Percentiles rank a stretch among this genome's conserved stretches.
These are phyloP conservation scores for Apaloderma vittatum DNA, from an alignment of 2,113 vertebrate species.

Conservation along the genomic window DNA sequence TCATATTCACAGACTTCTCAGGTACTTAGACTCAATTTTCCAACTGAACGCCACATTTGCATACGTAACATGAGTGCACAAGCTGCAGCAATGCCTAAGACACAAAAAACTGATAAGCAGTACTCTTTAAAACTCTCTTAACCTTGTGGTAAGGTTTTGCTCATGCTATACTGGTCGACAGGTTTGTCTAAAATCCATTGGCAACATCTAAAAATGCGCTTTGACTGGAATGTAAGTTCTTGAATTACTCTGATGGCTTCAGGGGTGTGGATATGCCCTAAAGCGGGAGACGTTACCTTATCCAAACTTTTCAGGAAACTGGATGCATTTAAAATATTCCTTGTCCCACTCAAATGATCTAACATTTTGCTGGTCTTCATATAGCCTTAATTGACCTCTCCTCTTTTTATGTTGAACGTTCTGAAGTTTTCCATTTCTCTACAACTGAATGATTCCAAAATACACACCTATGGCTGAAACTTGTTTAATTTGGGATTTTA, in stretches of 20 bases:
- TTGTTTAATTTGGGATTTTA: slow-evolving; percentile 70
- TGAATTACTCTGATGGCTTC: background rate
- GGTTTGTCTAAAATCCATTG: background rate
- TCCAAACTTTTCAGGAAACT: slow-evolving; percentile 1
- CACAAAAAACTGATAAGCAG: background rate
- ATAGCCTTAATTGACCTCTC: background rate
- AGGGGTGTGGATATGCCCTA: background rate
- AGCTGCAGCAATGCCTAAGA: background rate
- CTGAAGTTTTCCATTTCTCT: slow-evolving; percentile 44
- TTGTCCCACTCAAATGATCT: background rate
- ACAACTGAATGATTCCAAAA: slow-evolving; percentile 41
- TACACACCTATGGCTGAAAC: slow-evolving; percentile 53
- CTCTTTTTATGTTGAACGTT: background rate
- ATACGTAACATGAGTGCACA: background rate
- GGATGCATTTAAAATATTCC: background rate
- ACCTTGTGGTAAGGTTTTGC: background rate
- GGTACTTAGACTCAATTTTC: background rate
- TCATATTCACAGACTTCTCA: background rate
- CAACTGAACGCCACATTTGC: background rate
- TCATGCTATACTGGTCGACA: background rate
- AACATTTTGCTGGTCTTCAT: slow-evolving; percentile 28
- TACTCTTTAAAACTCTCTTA: background rate
- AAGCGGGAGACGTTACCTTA: background rate
- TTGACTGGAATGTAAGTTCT: background rate
- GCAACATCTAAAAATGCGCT: background rate